Conservation (phyloP, 2,113 vertebrate species). For the Engraulis encrasicolus region DNA sequence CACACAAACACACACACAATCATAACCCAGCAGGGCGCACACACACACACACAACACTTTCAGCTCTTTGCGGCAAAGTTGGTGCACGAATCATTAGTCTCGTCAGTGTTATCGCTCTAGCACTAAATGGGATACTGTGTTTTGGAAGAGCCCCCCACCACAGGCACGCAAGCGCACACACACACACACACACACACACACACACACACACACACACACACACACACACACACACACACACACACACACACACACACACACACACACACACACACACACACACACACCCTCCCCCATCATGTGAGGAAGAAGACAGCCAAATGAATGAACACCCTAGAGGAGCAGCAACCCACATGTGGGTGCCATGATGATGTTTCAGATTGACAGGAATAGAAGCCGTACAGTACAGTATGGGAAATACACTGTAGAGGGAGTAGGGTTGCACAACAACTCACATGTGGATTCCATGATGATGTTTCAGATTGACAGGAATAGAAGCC, state of each 20-base stretch:
- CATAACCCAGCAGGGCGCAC: neutral
- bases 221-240: no score
- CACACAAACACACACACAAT: constrained; percentile 1
- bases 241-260: no score
- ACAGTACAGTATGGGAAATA: no score
- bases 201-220: no score
- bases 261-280: no score
- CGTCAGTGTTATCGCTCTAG: neutral
- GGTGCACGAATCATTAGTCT: neutral
- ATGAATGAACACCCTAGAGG: neutral
- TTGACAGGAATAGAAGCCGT: neutral
- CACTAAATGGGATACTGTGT: neutral
- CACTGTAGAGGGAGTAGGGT: no score
- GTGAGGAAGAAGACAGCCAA: neutral
- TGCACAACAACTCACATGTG: neutral
- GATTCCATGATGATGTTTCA: neutral
- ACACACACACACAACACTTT: neutral
- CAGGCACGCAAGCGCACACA: no score
- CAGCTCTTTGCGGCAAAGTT: constrained; percentile 1
- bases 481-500: neutral
- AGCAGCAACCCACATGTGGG: neutral
- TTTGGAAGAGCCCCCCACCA: neutral
- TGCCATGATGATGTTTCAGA: neutral
- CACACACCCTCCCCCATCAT: neutral
- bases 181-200: no score